A percentile compares a stretch with the other conserved stretches of the same genome.
Conservation (phyloP, 2,888 invertebrate species). For the Nesidiocoris tenuis region DNA sequence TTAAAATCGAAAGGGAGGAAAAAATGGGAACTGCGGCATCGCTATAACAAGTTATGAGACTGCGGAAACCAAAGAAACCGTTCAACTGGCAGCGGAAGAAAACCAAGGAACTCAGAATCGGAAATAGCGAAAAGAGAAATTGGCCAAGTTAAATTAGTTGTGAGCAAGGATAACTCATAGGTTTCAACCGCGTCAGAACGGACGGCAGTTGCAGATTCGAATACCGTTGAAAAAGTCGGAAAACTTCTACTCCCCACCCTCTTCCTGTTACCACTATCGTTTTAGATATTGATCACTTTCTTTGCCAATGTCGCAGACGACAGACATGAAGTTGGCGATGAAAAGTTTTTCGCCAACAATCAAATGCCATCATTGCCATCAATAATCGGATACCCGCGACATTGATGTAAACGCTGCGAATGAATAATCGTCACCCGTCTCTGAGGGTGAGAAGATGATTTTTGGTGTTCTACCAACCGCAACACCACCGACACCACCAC, state of each 20-base stretch:
- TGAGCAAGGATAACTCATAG: slow-evolving; percentile 24
- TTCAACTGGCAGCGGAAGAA: not conserved
- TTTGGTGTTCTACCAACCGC: too few relatives aligned
- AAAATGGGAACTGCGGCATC: not conserved
- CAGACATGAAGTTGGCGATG: not conserved
- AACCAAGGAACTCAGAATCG: slow-evolving; percentile 1
- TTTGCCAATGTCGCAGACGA: not conserved
- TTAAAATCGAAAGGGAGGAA: not conserved
- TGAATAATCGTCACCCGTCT: too few relatives aligned
- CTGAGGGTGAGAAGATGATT: too few relatives aligned
- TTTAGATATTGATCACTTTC: not conserved
- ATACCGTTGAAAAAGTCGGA: not conserved
- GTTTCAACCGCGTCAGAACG: not conserved
- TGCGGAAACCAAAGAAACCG: not conserved
- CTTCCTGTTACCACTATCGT: too few relatives aligned
- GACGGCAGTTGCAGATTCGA: not conserved
- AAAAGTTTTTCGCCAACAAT: not conserved
- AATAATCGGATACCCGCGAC: too few relatives aligned
- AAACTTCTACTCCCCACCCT: not conserved
- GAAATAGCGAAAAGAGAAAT: slow-evolving; percentile 32
- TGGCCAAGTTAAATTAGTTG: slow-evolving; percentile 39
- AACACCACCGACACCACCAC: too few relatives aligned
- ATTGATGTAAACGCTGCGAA: too few relatives aligned
- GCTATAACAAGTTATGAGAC: not conserved
- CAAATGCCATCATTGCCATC: not conserved